Conservation (phyloP, 2,888 invertebrate genomes). For the Rhamphomyia laevipes region DNA sequence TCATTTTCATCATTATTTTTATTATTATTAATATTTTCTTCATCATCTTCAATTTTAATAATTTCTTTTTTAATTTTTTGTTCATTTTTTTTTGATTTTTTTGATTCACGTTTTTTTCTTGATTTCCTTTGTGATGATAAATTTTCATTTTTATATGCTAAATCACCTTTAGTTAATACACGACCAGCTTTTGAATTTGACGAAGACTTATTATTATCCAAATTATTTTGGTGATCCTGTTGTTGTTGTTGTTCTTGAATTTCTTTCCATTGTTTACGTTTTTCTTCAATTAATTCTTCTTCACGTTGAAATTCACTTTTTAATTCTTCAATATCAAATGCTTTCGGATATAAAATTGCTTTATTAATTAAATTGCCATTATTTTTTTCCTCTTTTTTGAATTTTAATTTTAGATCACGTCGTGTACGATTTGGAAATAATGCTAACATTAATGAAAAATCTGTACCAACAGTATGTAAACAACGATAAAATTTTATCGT, state of each 20-base stretch:
- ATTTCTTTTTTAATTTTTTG: constrained; percentile 9
- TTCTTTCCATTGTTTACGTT: constrained; percentile 20
- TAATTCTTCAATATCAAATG: constrained; percentile 53
- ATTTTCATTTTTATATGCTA: constrained; percentile 11
- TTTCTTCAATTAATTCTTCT: constrained; percentile 27
- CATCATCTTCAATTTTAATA: constrained; percentile 11
- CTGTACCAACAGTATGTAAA: constrained; percentile 79
- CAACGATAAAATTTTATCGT: constrained; percentile 88
- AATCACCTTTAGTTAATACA: constrained; percentile 9
- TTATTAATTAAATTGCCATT: constrained; percentile 64
- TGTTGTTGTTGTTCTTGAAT: constrained; percentile 19
- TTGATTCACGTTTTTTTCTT: not conserved
- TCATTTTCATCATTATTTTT: constrained; percentile 15
- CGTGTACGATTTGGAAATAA: constrained; percentile 70
- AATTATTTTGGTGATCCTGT: constrained; percentile 4
- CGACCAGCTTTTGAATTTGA: not conserved
- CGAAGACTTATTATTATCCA: constrained; percentile 1
- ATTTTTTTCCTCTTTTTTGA: constrained; percentile 77
- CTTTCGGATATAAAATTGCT: constrained; percentile 55
- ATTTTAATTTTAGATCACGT: constrained; percentile 80
- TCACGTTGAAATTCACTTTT: constrained; percentile 44
- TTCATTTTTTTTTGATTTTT: not conserved
- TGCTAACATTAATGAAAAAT: constrained; percentile 80
- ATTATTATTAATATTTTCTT: constrained; percentile 7
- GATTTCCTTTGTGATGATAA: not conserved